Base-by-base conservation (phyloP, 2,113 vertebrate species). In the Mobula birostris region DNA sequence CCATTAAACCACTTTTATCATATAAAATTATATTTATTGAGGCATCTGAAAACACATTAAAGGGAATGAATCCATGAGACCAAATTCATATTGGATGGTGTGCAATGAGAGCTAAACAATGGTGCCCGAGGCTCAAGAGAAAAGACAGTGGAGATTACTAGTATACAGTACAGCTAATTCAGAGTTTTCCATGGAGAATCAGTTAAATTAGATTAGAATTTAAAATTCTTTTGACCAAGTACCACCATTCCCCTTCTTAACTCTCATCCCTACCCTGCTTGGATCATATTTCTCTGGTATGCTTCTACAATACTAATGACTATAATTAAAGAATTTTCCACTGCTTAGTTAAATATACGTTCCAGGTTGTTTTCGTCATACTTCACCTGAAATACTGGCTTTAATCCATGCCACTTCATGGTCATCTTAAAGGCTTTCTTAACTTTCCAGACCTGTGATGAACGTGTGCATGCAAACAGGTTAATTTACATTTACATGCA, bases 401-500 rank as follows among this genome's bases (percentile, higher is more conserved):
- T 97, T 58, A 98, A 95, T 94, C 97, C 97, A 94, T 97, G 97
- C 98, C 98, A 99, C 5, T 95, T 95, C 83, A 99, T 82, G 14
- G 97, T 97, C 95, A 99, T 98, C 96, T 99, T 99, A 94, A 99
- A 96, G 9, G 98, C 98, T 95, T 99, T 98, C 94, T 98, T 99
- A 94, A 99, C 97, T 95, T 99, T 99, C 98, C 98, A 99, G 7
- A 99, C 97, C 99, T 99, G 95, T 19, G 15, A 61, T 95, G 32
- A 27, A 77, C 78, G 56, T 32, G 94, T 32, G 32, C 95, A 94
- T 88, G 95, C 0, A 6, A 36, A 87, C 21, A 77, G 63, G 15
- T 93, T 78, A 78, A 58, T 36, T 9, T 66, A 6, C 27, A 70
- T 93, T 63, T 36, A 32, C 5, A 36, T 78, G 76, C 32, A 94